Evolutionary conservation across 2,888 invertebrate genomes (phyloP), one percentile per base, ranked within the genome.

Genomic region (Ceramica pisi): DNA sequence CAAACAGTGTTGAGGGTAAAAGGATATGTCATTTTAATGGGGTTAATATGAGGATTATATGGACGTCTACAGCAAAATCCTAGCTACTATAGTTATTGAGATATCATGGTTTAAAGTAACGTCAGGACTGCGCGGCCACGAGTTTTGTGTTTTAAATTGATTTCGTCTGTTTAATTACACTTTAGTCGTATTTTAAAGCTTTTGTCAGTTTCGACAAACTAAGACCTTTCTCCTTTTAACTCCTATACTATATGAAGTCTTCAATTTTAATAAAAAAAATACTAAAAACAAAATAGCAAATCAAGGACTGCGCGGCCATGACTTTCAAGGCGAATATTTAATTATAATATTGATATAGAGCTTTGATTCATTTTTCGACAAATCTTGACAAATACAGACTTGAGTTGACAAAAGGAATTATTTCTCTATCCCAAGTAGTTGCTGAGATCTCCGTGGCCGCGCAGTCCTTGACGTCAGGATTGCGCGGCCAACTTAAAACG

Each of bases 371-470:
- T 66, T 68, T 72, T 72, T 72, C 63, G 72, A 72, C 72, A 72
- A 72, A 68, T 72, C 71, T 71, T 67, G 71, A 71, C 71, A 71
- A 71, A 71, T 71, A 66, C 71, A 66, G 71, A 66, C 67, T 71
- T 71, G 67, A 71, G 62, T 68, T 72, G 72, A 72, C 72, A 65
- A 73, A 73, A 65, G 64, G 70, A 73, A 70, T 74, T 74, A 74
- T 65, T 65, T 74, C 73, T 73, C 70, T 73, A 70, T 60, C 64
- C 70, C 70, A 73, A 73, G 73, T 65, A 73, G 70, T 73, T 73
- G 70, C 73, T 73, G 73, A 70, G 73, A 73, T 73, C 64, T 73
- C 69, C 72, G 63, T 73, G 69, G 69, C 69, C 72, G 69, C 72
- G 69, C 72, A 73, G 63, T 73, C 70, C 70, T 73, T 55, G 60